Evolutionary conservation across 2,797 vertebrate genomes (phyloP), one percentile per base, ranked within the genome.

Genomic region (Phyllotis vaccarum): DNA sequence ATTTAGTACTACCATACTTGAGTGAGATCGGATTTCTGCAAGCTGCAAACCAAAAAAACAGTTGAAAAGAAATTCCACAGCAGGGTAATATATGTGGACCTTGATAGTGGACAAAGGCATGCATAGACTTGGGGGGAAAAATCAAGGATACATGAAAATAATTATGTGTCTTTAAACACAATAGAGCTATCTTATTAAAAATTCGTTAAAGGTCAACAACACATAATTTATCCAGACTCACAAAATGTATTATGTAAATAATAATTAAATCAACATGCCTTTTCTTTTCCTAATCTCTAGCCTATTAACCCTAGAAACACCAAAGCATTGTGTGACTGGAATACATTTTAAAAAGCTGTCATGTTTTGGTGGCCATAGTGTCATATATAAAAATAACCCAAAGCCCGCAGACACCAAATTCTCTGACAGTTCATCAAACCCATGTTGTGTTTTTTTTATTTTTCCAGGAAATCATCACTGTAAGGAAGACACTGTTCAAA

Each of bases 181-280:
- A 90, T 78, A 56, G 94, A 95, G 92, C 52, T n/a, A 90, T 96
- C 68, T 96, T 60, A 86, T 95, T 95, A 95, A 89, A 66, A 95
- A 93, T 89, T 86, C 91, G 96, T 75, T 89, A 97, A 95, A 97
- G 95, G 91, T 96, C 86, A 97, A 74, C 29, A 87, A 91, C 56
- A 24, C 83, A 93, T 80, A 96, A 96, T 95, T 96, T 95, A 95
- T 49, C 34, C 72, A 66, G 37, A 16, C 58, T 87, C 66, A 89
- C 89, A 94, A 96, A 91, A 88, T 80, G 31, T 9, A 85, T 95
- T 96, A 82, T 89, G 34, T 89, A 90, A 95, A 87, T 72, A 56
- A 94, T 86, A 24, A 92, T 85, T 86, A 96, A 82, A 80, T 64
- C 43, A 89, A 74, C 64, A 86, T 68, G 21, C 8, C 70, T 13